Evolutionary conservation across 2,113 vertebrate species (phyloP), one percentile per base, ranked within the genome.

Genomic region (Aegithalos caudatus): DNA sequence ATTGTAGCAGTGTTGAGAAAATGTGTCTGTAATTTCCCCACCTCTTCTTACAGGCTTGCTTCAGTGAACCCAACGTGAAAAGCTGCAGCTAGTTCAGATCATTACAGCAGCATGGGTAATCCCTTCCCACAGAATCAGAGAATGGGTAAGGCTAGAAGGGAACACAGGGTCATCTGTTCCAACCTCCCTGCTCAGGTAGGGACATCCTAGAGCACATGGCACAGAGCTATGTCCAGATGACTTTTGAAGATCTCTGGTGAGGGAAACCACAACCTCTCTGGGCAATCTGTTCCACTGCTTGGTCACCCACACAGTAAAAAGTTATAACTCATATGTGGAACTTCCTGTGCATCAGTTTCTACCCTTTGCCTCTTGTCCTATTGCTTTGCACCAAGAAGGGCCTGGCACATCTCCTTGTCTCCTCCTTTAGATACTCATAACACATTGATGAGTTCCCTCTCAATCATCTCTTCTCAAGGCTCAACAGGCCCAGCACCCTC

Each of bases 261-360:
- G 18, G 14, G 22, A 24, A 11, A 44, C 4, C 28, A 8, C 7
- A 38, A 10, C 7, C 12, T 28, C 33, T 28, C 37, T 58, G 27
- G 15, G 4, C 10, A 58, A 27, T 24, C 44, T 51, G 7, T 44
- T 28, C 8, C 18, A 37, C 11, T 42, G 14, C 27, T 64, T 0
- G 0, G 31, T 58, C 44, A 58, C 28, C 27, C 0, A 0, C 23
- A 29, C 11, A 38, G 37, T 58, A n/a, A 66, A 20, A 57, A 14
- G 33, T 65, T 73, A 6, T 73, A 51, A 14, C 15, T 81, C 22
- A 58, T 45, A 20, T 38, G 12, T 58, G 37, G 37, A 28, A 66
- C 7, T 58, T 53, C 10, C 38, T 81, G 13, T 29, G 7, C 28
- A 29, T 74, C 10, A 25, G 15, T 53, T 89, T 66, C 45, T 25